Evolutionary conservation across 2,113 vertebrate species (phyloP).

Genomic region (Nothocercus julius): DNA sequence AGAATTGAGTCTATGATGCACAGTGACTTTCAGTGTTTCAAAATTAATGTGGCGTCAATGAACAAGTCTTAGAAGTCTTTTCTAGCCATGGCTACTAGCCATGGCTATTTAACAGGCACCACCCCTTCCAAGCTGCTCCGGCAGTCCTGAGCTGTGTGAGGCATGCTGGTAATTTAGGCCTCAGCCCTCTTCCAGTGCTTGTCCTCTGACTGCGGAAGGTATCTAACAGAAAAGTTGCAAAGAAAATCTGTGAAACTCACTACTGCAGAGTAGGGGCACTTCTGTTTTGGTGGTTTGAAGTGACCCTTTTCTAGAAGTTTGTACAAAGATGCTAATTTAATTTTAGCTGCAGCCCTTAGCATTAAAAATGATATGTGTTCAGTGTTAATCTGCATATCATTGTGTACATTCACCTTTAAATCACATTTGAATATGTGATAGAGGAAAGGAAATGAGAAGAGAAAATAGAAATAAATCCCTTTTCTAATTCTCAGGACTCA

Average conservation of each 20-base stretch:
- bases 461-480: constrained; percentile 49
- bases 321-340: background rate
- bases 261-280: background rate
- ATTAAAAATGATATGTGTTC: background rate
- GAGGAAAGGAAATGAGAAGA: constrained; percentile 55
- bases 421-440: constrained; percentile 21
- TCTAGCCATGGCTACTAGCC: background rate
- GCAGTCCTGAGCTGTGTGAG: background rate
- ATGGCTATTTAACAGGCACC: background rate
- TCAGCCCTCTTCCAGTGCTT: background rate
- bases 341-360: background rate
- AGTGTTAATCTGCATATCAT: background rate
- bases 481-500: constrained; percentile 12
- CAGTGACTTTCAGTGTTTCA: background rate
- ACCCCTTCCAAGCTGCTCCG: background rate
- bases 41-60: background rate
- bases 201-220: background rate
- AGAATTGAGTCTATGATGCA: background rate
- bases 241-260: background rate
- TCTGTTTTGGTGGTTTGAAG: background rate
- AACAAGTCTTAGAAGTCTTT: background rate
- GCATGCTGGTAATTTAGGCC: background rate
- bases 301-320: background rate
- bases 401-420: constrained; percentile 7
- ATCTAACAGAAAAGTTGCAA: background rate